Evolutionary conservation across 2,113 vertebrate species (phyloP).

Genomic region (Pterophyllum scalare): DNA sequence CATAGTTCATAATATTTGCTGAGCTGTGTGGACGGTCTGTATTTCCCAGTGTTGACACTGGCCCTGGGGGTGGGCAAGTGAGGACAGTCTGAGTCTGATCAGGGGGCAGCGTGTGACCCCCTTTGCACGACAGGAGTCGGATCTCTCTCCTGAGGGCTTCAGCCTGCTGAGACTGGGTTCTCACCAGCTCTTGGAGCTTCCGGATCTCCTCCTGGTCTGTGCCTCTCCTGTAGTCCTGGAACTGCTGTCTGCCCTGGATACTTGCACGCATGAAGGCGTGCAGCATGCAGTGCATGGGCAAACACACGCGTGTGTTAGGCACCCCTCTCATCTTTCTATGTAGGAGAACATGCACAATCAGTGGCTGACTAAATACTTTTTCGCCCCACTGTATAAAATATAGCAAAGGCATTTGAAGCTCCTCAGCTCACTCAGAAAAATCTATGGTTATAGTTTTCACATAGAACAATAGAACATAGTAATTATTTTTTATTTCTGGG

Average conservation of each 20-base stretch:
- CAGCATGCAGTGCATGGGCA: not conserved
- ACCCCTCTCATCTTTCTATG: no score
- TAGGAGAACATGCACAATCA: no score
- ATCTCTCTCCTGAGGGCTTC: constrained; percentile 81
- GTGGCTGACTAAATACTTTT: no score
- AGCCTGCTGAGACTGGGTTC: constrained; percentile 60
- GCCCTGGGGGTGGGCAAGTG: not conserved
- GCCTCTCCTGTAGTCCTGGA: constrained; percentile 68
- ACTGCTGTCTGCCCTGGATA: constrained; percentile 80
- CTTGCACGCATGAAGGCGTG: constrained; percentile 3
- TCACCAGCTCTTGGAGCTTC: constrained; percentile 76
- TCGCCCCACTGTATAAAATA: no score
- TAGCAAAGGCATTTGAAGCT: no score
- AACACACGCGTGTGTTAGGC: not conserved
- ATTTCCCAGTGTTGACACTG: not conserved
- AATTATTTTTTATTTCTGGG: not conserved
- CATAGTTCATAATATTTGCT: not conserved
- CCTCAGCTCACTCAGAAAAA: not conserved
- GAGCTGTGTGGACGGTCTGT: not conserved
- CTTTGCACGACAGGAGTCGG: constrained; percentile 74
- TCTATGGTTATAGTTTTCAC: not conserved
- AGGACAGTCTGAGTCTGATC: constrained; percentile 35
- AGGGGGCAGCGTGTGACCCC: constrained; percentile 75
- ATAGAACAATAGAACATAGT: no score
- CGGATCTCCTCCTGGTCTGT: constrained; percentile 70